A percentile compares a stretch with the other conserved stretches of the same genome.
Evolutionary conservation across 2,797 vertebrate genomes (phyloP).

Genomic region (Phataginus tetradactyla): DNA sequence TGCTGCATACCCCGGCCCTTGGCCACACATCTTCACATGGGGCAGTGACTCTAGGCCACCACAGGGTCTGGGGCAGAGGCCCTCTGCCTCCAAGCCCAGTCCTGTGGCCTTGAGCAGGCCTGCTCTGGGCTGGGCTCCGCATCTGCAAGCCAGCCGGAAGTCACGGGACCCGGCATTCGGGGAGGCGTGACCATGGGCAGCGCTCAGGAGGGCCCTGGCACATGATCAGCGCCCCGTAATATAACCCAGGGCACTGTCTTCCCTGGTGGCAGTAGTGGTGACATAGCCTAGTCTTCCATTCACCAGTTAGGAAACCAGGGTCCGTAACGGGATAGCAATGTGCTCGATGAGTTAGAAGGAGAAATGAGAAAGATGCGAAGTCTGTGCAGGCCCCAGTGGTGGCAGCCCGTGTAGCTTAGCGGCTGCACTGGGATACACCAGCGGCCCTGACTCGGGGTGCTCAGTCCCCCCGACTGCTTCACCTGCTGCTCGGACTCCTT

Average conservation of each 20-base stretch:
- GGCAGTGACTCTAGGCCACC: no score
- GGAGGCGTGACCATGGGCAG: accelerated
- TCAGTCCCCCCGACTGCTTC: no score
- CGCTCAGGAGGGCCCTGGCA: no score
- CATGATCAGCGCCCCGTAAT: accelerated
- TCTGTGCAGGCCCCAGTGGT: neutral
- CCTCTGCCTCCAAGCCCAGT: neutral
- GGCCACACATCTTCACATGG: neutral
- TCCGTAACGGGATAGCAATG: accelerated
- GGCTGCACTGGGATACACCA: neutral
- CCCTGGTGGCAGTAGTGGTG: accelerated
- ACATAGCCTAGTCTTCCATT: neutral
- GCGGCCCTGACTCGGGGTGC: no score
- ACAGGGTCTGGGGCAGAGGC: neutral
- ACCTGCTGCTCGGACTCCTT: accelerated
- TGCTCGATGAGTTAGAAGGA: neutral
- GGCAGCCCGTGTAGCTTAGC: neutral
- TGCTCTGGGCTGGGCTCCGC: neutral
- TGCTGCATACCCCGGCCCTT: neutral
- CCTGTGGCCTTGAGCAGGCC: accelerated
- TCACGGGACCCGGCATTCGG: no score
- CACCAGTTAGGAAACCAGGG: accelerated
- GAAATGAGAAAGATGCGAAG: neutral
- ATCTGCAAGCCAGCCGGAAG: no score
- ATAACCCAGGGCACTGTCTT: accelerated